These are phyloP conservation scores for Intellagama lesueurii DNA, from an alignment of 2,797 vertebrate species.

Conservation along the genomic window DNA sequence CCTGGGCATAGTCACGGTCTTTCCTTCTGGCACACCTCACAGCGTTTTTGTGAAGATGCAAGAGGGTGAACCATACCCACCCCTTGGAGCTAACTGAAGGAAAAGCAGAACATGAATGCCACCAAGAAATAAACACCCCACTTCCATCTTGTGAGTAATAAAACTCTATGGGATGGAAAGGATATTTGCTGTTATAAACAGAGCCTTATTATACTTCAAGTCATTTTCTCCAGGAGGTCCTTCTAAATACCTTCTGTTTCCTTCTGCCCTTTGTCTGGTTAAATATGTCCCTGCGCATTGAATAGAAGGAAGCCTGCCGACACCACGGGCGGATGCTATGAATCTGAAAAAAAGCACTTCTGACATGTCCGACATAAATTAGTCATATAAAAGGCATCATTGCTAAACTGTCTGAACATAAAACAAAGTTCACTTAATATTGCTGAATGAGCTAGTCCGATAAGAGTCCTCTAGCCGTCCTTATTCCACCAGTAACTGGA, in stretches of 20 bases:
- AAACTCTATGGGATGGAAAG: not conserved
- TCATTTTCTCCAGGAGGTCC: not conserved
- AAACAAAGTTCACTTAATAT: constrained; percentile 75
- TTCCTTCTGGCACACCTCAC: no score
- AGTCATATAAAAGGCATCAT: constrained; percentile 73
- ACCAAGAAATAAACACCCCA: no score
- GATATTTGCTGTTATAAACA: not conserved
- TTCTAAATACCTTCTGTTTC: not conserved
- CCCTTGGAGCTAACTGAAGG: no score
- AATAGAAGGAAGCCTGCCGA: constrained; percentile 47
- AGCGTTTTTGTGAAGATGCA: no score
- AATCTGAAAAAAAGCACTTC: constrained; percentile 67
- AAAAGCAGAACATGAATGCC: no score
- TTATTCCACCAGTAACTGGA: constrained; percentile 40
- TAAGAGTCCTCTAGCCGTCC: constrained; percentile 66
- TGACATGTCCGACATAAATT: constrained; percentile 78
- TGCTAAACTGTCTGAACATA: constrained; percentile 76
- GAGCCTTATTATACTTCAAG: not conserved
- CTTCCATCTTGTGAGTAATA: not conserved
- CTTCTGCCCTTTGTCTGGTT: constrained; percentile 35
- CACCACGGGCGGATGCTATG: constrained; percentile 52
- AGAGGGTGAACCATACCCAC: no score
- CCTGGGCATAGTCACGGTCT: no score
- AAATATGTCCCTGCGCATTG: constrained; percentile 48
- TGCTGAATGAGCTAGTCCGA: constrained; percentile 69